Evolutionary conservation across 2,113 vertebrate species (phyloP), one percentile per base, ranked within the genome.

Genomic region (Machaerirhynchus nigripectus): DNA sequence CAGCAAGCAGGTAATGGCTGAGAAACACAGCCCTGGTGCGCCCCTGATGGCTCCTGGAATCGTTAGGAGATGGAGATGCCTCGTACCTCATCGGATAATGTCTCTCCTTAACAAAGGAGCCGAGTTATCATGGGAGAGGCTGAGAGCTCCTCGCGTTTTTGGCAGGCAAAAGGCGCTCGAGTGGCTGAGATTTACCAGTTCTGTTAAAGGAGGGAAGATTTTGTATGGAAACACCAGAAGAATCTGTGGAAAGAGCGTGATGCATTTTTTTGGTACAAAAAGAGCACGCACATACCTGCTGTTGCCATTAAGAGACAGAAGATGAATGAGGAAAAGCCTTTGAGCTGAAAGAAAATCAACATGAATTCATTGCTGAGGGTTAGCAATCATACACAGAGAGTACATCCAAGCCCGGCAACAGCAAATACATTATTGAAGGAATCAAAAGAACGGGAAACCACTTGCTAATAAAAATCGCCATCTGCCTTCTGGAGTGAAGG

Each of bases 341-440:
- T 68, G 52, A 88, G 76, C 64, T 86, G 86, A 93, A 93, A 89
- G 93, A 81, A 96, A 96, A 96, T 95, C 89, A 84, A 93, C 88
- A 52, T 21, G 47, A 93, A 84, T 95, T 95, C 90, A 95, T 89
- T 65, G 83, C 92, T 85, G 42, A 88, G 76, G 53, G 40, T 71
- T 84, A 87, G 77, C 7, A 3, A 35, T 78, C 88, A 61, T 44
- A 80, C 19, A 60, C 39, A 76, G 20, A 78, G 68, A 63, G 71
- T 59, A 71, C 26, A 64, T 77, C 76, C 90, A 90, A 28, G 55
- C 37, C 23, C 70, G 49, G 88, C 83, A 75, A 37, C 33, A 71
- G 92, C 86, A 93, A 93, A 87, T 74, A 15, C 4, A 6, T 63
- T 75, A 82, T 8, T 24, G 79, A 60, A 57, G 52, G 73, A 78